Evolutionary conservation across 2,113 vertebrate species (phyloP).

Genomic region (Riparia riparia): DNA sequence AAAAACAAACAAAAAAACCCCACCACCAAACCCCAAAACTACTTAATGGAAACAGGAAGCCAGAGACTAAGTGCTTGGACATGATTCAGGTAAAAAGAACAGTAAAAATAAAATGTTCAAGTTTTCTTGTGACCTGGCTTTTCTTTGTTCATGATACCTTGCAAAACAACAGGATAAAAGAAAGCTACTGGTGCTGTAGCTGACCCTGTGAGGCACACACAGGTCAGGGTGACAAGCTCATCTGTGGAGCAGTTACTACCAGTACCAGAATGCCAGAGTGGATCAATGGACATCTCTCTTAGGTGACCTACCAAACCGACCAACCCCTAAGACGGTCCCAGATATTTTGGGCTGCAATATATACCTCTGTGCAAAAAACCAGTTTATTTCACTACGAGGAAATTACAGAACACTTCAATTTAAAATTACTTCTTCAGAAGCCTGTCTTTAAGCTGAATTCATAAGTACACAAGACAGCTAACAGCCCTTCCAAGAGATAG

Average conservation of each 20-base stretch:
- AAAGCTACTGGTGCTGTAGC: background rate
- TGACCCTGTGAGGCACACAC: background rate
- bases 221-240: background rate
- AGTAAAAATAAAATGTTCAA: background rate
- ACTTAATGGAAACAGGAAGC: background rate
- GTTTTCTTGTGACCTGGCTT: background rate
- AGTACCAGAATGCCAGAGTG: background rate
- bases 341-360: background rate
- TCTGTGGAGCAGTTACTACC: background rate
- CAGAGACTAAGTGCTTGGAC: background rate
- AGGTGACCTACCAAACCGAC: background rate
- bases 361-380: background rate
- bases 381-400: background rate
- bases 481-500: background rate
- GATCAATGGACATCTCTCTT: background rate
- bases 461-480: background rate
- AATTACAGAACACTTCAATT: background rate
- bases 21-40: too few relatives aligned
- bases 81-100: background rate
- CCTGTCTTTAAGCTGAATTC: background rate
- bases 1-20: too few relatives aligned
- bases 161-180: background rate
- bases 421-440: background rate
- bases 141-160: background rate
- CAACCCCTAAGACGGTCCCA: background rate